Evolutionary conservation across 2,888 invertebrate species (phyloP), one percentile per base, ranked within the genome.

Genomic region (Kuschelorhynchus macadamiae): DNA sequence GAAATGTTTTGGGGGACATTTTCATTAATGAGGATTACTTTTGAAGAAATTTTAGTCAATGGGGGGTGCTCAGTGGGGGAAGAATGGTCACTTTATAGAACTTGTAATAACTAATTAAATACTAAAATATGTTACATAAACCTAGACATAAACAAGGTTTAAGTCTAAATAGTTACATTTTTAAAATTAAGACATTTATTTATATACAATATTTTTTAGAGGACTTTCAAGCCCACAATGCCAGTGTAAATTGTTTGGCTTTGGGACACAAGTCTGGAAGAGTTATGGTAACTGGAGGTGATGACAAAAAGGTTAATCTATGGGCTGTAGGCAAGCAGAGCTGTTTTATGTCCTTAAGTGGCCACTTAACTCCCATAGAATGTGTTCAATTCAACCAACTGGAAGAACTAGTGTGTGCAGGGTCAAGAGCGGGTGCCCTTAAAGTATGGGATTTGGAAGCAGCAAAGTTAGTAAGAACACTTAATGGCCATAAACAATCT

Each of bases 291-390:
- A 96, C 96, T 68, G 98, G 98, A 62, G 97, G 98, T 68, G 96
- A 97, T 82, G 98, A 98, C 86, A 94, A 95, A 82, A 97, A 97
- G 85, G 97, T 98, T 56, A 98, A 98, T 85, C 85, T 98, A 74
- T 98, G 97, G 97, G 96, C 97, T 11, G 93, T 97, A 72, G 97
- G 97, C 36, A 94, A 97, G 81, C 92, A 94, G 78, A 95, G 94
- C 83, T 97, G 96, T 85, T 93, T 98, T 80, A 94, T 98, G 96
- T 95, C 95, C 81, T 86, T 98, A 73, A 93, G 94, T 83, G 98
- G 97, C 0, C 97, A 98, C 82, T 94, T 94, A 73, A 95, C 96
- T 53, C 91, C 96, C 12, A 92, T 98, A 74, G 96, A 97, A 85
- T 95, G 96, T 84, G 97, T 98, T 8, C 91, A 94, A 80, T 98